Evolutionary conservation across 2,888 invertebrate genomes (phyloP).

Genomic region (Eledona agricola): DNA sequence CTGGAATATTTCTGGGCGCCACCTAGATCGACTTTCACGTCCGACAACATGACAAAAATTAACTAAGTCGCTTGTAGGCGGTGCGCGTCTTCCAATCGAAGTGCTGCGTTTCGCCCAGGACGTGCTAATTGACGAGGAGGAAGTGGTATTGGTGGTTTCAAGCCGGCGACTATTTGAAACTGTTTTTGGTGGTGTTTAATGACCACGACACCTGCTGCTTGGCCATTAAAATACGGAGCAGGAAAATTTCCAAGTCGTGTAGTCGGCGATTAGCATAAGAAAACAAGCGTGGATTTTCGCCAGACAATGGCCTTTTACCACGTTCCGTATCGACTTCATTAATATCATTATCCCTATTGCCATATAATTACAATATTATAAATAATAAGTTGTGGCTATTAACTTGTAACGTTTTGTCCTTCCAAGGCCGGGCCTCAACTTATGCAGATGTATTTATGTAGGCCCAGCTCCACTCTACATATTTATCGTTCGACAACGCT

Average conservation of each 20-base stretch:
- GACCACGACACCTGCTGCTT: constrained; percentile 33
- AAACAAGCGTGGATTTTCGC: constrained; percentile 31
- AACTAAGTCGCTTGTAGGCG: constrained; percentile 41
- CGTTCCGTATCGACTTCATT: constrained; percentile 28
- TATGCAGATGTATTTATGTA: constrained; percentile 35
- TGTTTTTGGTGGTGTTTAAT: too few species aligned
- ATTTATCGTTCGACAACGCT: constrained; percentile 27
- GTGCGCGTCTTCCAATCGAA: constrained; percentile 43
- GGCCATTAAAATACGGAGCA: constrained; percentile 25
- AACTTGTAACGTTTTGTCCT: constrained; percentile 39
- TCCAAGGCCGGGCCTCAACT: constrained; percentile 39
- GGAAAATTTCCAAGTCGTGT: constrained; percentile 27
- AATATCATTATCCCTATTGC: constrained; percentile 30
- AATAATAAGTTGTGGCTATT: constrained; percentile 33
- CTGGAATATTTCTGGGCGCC: constrained; percentile 2
- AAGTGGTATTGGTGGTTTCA: too few species aligned
- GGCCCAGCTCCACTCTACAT: constrained; percentile 28
- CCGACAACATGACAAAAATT: constrained; percentile 20
- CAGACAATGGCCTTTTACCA: constrained; percentile 32
- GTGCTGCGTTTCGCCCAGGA: too few species aligned
- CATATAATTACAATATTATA: constrained; percentile 35
- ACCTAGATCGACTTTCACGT: constrained; percentile 25
- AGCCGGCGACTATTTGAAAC: too few species aligned
- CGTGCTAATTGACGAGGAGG: too few species aligned
- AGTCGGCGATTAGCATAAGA: constrained; percentile 33